Base-by-base conservation (phyloP, 2,113 vertebrate species). In the Alces alces region DNA sequence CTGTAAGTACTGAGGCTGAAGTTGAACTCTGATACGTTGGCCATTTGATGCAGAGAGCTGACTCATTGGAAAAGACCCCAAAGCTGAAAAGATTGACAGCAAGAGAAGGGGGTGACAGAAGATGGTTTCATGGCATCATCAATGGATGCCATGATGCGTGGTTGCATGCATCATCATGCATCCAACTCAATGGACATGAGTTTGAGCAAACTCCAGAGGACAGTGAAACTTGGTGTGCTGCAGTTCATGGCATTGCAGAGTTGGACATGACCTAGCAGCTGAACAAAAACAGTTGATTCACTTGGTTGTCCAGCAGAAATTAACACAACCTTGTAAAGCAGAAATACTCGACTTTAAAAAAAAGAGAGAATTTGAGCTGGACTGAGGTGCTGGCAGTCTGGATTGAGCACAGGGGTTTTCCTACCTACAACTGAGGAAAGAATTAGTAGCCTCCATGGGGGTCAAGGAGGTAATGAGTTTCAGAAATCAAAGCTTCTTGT, bases 361-460 rank as follows among this genome's bases (percentile, higher is more conserved):
- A 79, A 45, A 76, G 25, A 73, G 15, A 76, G 33, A 61, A 36
- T 36, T 50, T 47, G 33, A 36, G 28, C 27, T 45, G 39, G 43
- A 2, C 21, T 33, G 10, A 14, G 23, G 7, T n/a, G 25, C 25
- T 64, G 23, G 47, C 14, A 0, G 0, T 30, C 23, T 33, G 10
- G 16, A 19, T 12, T 47, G 15, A 70, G 83, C 64, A 28, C 16
- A 39, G 3, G 7, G 14, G 3, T 61, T 89, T 92, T 30, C 43
- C 14, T 28, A 54, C 11, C 82, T 21, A 16, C 7, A 19, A 2
- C 36, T 5, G 12, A 78, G 76, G 43, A 86, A 60, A 10, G 0
- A 33, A 19, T 36, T 25, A 50, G 39, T 25, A 76, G 8, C 12
- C 58, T 86, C 73, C 2, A 25, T 47, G 43, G 33, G 17, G 5